These are phyloP conservation scores for Oscheius sp. DNA, from an alignment of 2,888 invertebrate species.

Conservation along the genomic window DNA sequence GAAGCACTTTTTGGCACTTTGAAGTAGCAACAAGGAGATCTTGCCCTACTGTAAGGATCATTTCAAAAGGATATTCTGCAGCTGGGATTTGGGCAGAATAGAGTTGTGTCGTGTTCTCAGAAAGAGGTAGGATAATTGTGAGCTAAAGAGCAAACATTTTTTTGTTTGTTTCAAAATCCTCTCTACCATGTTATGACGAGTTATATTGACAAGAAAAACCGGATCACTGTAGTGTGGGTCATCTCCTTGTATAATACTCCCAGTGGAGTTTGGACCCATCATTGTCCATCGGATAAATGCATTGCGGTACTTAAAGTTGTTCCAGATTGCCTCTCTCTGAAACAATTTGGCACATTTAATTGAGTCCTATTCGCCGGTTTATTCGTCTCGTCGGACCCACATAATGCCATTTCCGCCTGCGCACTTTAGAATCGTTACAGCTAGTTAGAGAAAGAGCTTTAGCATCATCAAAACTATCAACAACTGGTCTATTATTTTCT, in stretches of 20 bases:
- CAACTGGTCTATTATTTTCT: too few relatives aligned
- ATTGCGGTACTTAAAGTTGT: slow-evolving; percentile 21
- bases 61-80: slow-evolving; percentile 3
- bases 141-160: background rate
- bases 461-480: too few relatives aligned
- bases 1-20: slow-evolving; percentile 4
- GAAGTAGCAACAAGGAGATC: slow-evolving; percentile 2
- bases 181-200: slow-evolving; percentile 11
- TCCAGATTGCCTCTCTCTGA: slow-evolving; percentile 25
- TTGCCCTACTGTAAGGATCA: slow-evolving; percentile 5
- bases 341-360: slow-evolving; percentile 16
- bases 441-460: too few relatives aligned
- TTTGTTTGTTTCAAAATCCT: background rate
- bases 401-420: slow-evolving; percentile 14
- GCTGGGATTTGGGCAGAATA: background rate
- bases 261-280: background rate
- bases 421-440: slow-evolving; percentile 7
- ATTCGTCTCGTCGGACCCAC: slow-evolving; percentile 24
- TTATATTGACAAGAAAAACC: background rate
- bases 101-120: background rate
- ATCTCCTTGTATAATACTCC: slow-evolving; percentile 12
- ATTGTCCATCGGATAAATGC: slow-evolving; percentile 15
- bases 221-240: background rate
- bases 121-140: background rate
- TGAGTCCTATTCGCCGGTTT: slow-evolving; percentile 9